Base-by-base conservation (phyloP, 2,888 invertebrate species). In the Pollenia angustigena region DNA sequence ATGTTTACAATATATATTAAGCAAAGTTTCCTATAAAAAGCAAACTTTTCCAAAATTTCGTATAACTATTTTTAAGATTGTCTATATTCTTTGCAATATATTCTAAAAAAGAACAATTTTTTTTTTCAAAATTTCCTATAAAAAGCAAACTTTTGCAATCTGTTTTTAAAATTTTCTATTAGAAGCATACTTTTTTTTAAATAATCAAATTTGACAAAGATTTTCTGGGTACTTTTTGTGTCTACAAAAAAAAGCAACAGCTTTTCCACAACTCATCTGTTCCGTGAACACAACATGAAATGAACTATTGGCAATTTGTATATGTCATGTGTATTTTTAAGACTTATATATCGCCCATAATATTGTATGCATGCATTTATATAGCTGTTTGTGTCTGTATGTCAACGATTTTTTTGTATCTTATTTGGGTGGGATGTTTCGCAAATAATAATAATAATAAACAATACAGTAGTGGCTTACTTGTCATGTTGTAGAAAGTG, bases 381-480 rank as follows among this genome's bases (percentile, higher is more conserved):
- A 46, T 66, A 71, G 3, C 32, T 60, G 54, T 18, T 18, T 40
- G 62, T 32, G 16, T 64, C 4, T 42, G 52, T 40, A 46, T 60
- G 44, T 69, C 42, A 72, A 32, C 6, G n/a, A 62, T 71, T 18
- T 69, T 50, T 71, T 60, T n/a, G 14, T 23, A 52, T 44, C 4
- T 18, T 56, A n/a, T 62, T 56, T 48, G 75, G 46, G 68, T 68
- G 62, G 75, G 68, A 50, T 78, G 76, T 56, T 68, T 69, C 72
- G 6, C 60, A 81, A 82, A 87, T 78, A 72, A 74, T 78, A 81
- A 87, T 87, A 87, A 87, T 78, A 81, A 87, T 87, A 87, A 87
- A 87, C 84, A 81, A 62, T 52, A 81, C 23, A 78, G 66, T 62
- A 81, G 86, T 86, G 87, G 87, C 84, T 84, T 81, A 84, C 74